Base-by-base conservation (phyloP, 2,888 invertebrate genomes). In the Leptarthrus brevirostris region DNA sequence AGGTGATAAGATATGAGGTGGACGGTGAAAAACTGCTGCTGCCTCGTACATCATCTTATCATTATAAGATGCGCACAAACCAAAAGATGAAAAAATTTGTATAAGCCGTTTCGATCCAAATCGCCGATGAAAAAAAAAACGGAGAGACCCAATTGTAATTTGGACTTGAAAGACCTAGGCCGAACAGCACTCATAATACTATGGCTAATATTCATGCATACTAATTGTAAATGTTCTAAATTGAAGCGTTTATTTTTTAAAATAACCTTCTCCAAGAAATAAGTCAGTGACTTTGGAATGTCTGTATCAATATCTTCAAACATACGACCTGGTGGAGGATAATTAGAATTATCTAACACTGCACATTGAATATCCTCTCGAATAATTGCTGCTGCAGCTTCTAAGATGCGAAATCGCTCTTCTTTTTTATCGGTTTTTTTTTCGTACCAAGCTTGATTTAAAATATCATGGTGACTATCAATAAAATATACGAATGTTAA, bases 41-140 rank as follows among this genome's bases (percentile, higher is more conserved):
- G 76, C 73, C 66, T 79, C 79, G 71, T 78, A 80, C 74, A 74
- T 72, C 18, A 78, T 54, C 22, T 77, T 75, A 30, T 79, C 76
- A 72, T 74, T 78, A 73, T 79, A 79, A 18, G 79, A 78, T 64
- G 78, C 76, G 61, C 76, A 78, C 20, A 78, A 74, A 74, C 78
- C 79, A 47, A 79, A 77, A 71, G 64, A 53, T 6, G 16, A 64
- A 12, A 64, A 36, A 64, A 64, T 16, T 2, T 64, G n/a, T 64
- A 64, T n/a, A 34, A 64, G 10, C n/a, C 61, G 14, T 64, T 36
- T 64, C 3, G 40, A 64, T 40, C 40, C 61, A 64, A 34, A 64
- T 40, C 61, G 30, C 40, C 61, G 30, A 40, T 64, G 20, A 40
- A 64, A 34, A 40, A n/a, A n/a, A 64, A 64, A 34, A 40, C 22